phyloP scores from a whole-genome alignment of 2,797 vertebrate genomes.

The Oreochromis mossambicus region DNA sequence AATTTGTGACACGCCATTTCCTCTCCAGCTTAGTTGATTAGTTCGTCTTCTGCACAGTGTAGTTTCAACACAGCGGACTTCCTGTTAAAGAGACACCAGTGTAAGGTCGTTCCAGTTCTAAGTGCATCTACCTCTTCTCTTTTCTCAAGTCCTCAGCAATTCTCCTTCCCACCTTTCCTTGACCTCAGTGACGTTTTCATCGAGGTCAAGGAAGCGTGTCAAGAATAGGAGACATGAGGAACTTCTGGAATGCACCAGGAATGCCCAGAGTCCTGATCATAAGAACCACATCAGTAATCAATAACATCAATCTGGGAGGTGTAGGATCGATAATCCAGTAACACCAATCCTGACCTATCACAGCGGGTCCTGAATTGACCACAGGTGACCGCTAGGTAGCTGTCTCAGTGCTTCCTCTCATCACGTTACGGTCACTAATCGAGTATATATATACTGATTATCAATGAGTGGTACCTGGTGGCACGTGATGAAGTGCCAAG shows the following conservation, averaged over 20 bases:
- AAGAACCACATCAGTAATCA: not conserved
- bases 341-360: not conserved
- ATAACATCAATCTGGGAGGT: not conserved
- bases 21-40: too few species aligned
- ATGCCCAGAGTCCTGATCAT: not conserved
- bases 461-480: too few species aligned
- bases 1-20: too few species aligned
- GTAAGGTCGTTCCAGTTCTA: too few species aligned
- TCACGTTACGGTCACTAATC: not conserved
- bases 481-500: not conserved
- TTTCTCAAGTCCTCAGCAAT: too few species aligned
- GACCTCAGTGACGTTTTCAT: not conserved
- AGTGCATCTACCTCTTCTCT: accelerated
- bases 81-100: too few species aligned
- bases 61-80: too few species aligned
- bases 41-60: too few species aligned
- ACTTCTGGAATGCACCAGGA: not conserved
- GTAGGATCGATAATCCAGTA: not conserved
- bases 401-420: not conserved
- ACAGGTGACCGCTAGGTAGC: not conserved
- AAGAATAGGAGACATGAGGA: not conserved
- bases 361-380: not conserved
- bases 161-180: too few species aligned
- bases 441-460: not conserved
- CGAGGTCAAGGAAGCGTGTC: not conserved